These are phyloP conservation scores for Drosophila limbata DNA, from an alignment of 2,888 invertebrate genomes.

Conservation along the genomic window DNA sequence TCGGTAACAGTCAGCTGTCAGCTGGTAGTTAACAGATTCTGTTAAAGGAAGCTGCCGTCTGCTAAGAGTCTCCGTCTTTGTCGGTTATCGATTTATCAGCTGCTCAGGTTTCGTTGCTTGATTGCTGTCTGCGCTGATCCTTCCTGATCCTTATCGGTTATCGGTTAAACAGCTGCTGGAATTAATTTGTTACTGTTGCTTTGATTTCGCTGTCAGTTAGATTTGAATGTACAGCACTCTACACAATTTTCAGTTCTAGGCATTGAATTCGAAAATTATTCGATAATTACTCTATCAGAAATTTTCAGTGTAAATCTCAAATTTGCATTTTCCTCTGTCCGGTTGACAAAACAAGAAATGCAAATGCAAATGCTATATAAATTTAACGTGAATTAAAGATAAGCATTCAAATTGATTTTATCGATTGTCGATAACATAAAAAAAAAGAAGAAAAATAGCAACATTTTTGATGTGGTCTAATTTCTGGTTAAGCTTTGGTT, in stretches of 20 bases:
- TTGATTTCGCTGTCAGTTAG: constrained; percentile 30
- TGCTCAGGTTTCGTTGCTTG: no score
- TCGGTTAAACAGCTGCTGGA: background rate
- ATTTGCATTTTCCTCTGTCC: constrained; percentile 27
- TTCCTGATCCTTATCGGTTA: background rate
- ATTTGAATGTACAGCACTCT: background rate
- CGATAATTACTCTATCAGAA: constrained; percentile 13
- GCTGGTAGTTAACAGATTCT: constrained; percentile 6
- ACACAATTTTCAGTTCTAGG: constrained; percentile 10
- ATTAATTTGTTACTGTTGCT: background rate
- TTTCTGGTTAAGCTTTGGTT: constrained; percentile 45
- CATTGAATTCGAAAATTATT: constrained; percentile 47
- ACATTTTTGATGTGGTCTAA: constrained; percentile 59
- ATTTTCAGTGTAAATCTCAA: constrained; percentile 41
- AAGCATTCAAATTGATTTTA: background rate
- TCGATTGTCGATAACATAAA: background rate
- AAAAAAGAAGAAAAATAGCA: background rate
- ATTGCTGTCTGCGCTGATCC: background rate
- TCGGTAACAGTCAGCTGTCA: background rate
- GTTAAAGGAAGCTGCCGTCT: no score
- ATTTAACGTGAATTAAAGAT: constrained; percentile 31
- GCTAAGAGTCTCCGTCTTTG: no score
- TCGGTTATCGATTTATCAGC: no score
- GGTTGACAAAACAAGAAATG: constrained; percentile 26
- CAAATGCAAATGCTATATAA: constrained; percentile 29